These are phyloP conservation scores for Cyrtodaria siliqua DNA, from an alignment of 2,888 invertebrate species.

Conservation along the genomic window DNA sequence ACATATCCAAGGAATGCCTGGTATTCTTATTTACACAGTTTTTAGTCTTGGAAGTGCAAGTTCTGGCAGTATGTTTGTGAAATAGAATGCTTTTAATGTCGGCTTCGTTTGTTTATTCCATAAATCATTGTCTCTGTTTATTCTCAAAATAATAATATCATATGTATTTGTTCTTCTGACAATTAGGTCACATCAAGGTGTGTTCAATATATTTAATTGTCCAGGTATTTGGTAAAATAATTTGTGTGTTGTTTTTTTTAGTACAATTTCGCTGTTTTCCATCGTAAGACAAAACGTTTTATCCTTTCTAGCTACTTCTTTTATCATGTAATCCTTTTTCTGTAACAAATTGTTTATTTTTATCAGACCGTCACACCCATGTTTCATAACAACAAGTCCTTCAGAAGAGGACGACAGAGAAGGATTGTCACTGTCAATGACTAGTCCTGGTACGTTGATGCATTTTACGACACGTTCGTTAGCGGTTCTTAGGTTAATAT, in stretches of 20 bases:
- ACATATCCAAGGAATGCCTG: conserved; percentile 36
- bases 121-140: too few species aligned
- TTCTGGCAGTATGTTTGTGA: conserved; percentile 38
- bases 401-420: conserved; percentile 42
- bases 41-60: conserved; percentile 27
- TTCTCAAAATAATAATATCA: too few species aligned
- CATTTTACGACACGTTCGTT: conserved; percentile 25
- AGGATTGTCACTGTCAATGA: conserved; percentile 19
- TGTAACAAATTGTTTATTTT: conserved; percentile 33
- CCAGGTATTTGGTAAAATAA: conserved; percentile 34
- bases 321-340: conserved; percentile 10
- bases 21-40: conserved; percentile 21
- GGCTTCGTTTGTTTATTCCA: too few species aligned
- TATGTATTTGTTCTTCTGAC: conserved; percentile 36
- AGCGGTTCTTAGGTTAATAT: conserved; percentile 28
- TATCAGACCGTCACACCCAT: neutral
- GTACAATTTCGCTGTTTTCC: neutral
- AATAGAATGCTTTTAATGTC: too few species aligned
- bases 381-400: conserved; percentile 24
- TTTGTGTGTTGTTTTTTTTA: conserved; percentile 1
- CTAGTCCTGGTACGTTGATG: conserved; percentile 18
- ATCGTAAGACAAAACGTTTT: neutral
- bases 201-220: conserved; percentile 30
- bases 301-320: conserved; percentile 10
- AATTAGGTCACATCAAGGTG: conserved; percentile 34